Base-by-base conservation (phyloP, 2,888 invertebrate genomes). In the Antheraea assamensis region DNA sequence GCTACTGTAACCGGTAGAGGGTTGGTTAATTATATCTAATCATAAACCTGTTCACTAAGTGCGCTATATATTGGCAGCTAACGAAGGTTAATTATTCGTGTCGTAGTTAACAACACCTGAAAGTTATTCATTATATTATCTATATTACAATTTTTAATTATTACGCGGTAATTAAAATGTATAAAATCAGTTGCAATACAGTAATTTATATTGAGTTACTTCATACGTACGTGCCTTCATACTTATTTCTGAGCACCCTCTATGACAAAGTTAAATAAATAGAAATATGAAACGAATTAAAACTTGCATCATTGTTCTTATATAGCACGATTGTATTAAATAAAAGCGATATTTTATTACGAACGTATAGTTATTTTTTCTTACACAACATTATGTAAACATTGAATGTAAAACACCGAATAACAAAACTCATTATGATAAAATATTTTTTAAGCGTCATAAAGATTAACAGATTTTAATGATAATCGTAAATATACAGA, bases 61-160 rank as follows among this genome's bases (percentile, higher is more conserved):
- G 81, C 82, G 85, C 86, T 89, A 90, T 92, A 92, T 92, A 92
- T 90, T 91, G 88, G 85, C 82, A 81, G 85, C 87, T 89, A 89
- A 90, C 90, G 87, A 88, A 88, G 88, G 88, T 88, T 91, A 90
- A 92, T 90, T 89, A 87, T 88, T 83, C 82, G 79, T 81, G 79
- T 80, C 82, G 78, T 79, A 82, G 80, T 79, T 84, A 84, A 82
- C 81, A 81, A 84, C 82, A 83, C 81, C 78, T 77, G 78, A 70
- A 73, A 75, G 58, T 61, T 71, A 71, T 55, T 68, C 52, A 31
- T 52, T 52, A 66, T 10, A 27, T 21, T 27, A 58, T 49, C 70
- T 55, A 72, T 24, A 52, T 55, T 72, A 70, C 52, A 55, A 68
- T 35, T 55, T 55, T 35, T 49, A 72, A 66, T 72, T 52, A 31